Percentiles rank a stretch among this genome's conserved stretches.
Conservation (phyloP, 2,888 invertebrate genomes). For the Spisula solida region DNA sequence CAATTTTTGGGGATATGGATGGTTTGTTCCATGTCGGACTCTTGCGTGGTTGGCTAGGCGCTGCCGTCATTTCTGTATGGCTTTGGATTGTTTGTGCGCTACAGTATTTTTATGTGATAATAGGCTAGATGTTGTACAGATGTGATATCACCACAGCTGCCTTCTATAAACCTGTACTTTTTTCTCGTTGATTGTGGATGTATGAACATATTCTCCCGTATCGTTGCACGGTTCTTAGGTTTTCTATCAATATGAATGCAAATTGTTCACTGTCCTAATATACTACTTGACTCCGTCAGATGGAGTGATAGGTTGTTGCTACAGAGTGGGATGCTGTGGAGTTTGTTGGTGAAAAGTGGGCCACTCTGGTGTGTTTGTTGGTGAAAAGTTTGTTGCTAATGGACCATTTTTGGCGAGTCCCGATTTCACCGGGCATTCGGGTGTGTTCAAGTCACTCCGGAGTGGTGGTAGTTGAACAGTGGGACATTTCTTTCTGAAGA, state of each 20-base stretch:
- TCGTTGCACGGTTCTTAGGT: not conserved
- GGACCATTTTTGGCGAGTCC: too few species aligned
- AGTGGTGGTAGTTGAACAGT: too few species aligned
- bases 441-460: too few species aligned
- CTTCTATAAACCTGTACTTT: not conserved
- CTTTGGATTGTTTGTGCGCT: too few species aligned
- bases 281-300: not conserved
- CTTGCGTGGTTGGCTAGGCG: too few species aligned
- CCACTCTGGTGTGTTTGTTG: not conserved
- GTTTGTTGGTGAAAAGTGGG: not conserved
- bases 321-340: not conserved
- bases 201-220: not conserved
- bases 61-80: too few species aligned
- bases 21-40: too few species aligned
- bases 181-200: not conserved
- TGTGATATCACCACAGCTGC: conserved; percentile 37
- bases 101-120: not conserved
- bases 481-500: too few species aligned
- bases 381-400: not conserved
- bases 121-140: not conserved
- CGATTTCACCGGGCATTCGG: too few species aligned
- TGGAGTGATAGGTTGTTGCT: not conserved
- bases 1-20: too few species aligned
- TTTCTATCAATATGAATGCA: not conserved
- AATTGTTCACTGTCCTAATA: not conserved